Conservation (phyloP, 2,113 vertebrate species). For the Phainopepla nitens region DNA sequence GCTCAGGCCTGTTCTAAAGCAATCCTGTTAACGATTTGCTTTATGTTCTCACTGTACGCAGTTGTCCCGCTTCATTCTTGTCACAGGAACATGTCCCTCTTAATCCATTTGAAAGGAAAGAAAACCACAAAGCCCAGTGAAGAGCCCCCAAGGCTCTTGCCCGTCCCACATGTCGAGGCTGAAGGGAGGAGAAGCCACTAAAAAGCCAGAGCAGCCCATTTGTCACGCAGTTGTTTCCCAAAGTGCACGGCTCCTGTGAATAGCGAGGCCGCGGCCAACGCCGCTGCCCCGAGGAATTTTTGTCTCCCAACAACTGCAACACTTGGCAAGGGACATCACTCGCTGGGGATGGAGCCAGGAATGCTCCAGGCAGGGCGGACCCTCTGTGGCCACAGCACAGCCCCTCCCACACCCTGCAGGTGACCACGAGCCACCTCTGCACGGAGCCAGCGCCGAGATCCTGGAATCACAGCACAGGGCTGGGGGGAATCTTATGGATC, state of each 20-base stretch:
- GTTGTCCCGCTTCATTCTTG: conserved; percentile 25
- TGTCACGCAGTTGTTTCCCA: background rate
- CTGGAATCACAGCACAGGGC: fast-evolving
- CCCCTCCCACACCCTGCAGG: background rate
- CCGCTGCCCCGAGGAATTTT: conserved; percentile 8
- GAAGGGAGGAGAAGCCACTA: conserved; percentile 7
- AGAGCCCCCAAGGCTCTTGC: conserved; percentile 13
- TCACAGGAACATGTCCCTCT: conserved; percentile 26
- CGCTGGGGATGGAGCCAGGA: background rate
- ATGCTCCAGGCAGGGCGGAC: background rate
- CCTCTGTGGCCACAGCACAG: background rate
- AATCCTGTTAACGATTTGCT: conserved; percentile 11
- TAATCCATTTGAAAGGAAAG: conserved; percentile 36
- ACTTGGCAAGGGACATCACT: conserved; percentile 23
- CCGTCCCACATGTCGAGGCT: background rate
- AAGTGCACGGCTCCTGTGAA: conserved; percentile 42
- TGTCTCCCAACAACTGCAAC: conserved; percentile 29
- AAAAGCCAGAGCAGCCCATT: conserved; percentile 21
- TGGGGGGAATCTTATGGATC: background rate
- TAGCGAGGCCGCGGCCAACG: conserved; percentile 27
- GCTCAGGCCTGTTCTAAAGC: background rate
- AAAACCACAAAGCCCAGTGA: conserved; percentile 24
- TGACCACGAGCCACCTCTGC: background rate
- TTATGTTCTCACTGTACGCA: background rate
- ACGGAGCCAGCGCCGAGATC: fast-evolving